Base-by-base conservation (phyloP, 2,888 invertebrate species). In the Nemotelus pantherinus region DNA sequence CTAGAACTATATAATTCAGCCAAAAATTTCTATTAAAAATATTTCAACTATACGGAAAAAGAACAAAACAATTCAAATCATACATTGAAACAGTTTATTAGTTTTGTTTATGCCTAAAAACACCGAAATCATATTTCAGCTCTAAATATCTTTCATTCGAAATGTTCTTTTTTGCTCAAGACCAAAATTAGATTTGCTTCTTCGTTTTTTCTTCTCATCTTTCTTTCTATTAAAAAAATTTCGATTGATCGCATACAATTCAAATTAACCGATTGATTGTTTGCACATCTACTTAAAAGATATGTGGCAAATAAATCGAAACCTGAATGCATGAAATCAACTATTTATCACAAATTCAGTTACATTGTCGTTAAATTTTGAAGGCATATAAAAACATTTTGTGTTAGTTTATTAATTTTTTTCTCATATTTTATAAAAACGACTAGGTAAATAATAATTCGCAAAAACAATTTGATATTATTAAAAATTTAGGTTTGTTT, bases 311-410 rank as follows among this genome's bases (percentile, higher is more conserved):
- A 39, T 48, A 39, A 63, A 25, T 60, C 39, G 39, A 63, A 41
- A 41, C 47, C 50, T 68, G 48, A 68, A 41, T n/a, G 55, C 44
- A 74, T 48, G 47, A 39, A 48, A 74, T 41, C 63, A 55, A 65
- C 65, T 63, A 58, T 44, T 67, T 87, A 87, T 87, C 87, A 86
- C 86, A 86, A 86, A 86, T 86, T 86, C 87, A 87, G 87, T 87
- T 86, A 86, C 86, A 86, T 85, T 84, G 85, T 87, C 80, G 81
- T 84, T 84, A 82, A 84, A 83, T 82, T 82, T 82, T 84, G 83
- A 81, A 84, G 81, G 81, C 81, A 81, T 80, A 77, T 57, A 55
- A 77, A n/a, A 47, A 71, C 53, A 53, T 70, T 25, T 53, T 44
- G 7, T 71, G 10, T 74, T 77, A 65, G 76, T 78, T 82, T 80